A percentile compares a stretch with the other conserved stretches of the same genome.
These are phyloP conservation scores for Druceiella hillmani DNA, from an alignment of 2,888 invertebrate species.

Conservation along the genomic window DNA sequence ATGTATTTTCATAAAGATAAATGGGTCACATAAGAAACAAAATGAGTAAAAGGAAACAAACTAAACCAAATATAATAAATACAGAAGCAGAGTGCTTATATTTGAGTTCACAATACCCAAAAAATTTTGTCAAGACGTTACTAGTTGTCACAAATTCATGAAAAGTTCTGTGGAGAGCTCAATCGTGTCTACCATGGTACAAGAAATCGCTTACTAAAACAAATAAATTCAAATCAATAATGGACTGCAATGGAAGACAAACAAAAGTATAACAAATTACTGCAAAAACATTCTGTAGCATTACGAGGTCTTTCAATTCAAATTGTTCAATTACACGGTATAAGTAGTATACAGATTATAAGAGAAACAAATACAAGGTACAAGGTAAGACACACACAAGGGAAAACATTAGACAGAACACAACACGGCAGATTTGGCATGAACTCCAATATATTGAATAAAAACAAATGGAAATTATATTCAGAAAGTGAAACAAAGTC, in stretches of 20 bases:
- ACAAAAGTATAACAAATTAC: constrained; percentile 50
- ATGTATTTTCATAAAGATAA: too few species aligned
- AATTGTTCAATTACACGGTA: constrained; percentile 39
- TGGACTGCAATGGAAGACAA: constrained; percentile 37
- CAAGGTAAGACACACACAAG: constrained; percentile 81
- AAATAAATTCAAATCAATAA: too few species aligned
- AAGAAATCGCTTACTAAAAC: too few species aligned
- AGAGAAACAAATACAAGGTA: constrained; percentile 44
- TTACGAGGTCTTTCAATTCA: constrained; percentile 29
- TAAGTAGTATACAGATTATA: constrained; percentile 29
- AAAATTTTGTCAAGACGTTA: neutral
- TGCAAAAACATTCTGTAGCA: constrained; percentile 13
- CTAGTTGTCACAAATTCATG: neutral
- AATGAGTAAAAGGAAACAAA: too few species aligned
- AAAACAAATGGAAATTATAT: constrained; percentile 27
- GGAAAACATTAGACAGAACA: constrained; percentile 90
- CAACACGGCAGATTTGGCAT: constrained; percentile 60
- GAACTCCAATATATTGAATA: constrained; percentile 37
- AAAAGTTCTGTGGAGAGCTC: neutral
- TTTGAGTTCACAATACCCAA: constrained; percentile 3
- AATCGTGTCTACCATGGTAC: constrained; percentile 39
- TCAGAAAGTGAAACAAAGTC: too few species aligned
- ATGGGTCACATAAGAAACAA: too few species aligned
- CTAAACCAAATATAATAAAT: too few species aligned
- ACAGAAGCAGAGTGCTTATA: constrained; percentile 5